These are phyloP conservation scores for Himalopsyche anomala DNA, from an alignment of 2,888 invertebrate genomes.

Conservation along the genomic window DNA sequence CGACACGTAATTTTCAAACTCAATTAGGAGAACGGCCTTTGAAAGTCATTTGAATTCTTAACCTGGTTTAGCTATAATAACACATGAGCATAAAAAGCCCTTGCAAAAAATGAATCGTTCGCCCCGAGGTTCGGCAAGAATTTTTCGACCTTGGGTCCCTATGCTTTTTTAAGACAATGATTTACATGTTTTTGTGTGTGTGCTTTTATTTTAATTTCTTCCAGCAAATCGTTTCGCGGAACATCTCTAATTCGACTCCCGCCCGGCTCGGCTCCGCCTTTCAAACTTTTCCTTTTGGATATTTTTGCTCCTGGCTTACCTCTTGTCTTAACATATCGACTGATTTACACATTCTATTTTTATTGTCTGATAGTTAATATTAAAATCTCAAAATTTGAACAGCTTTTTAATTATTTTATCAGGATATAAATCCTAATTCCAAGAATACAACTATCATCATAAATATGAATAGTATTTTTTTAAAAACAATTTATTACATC, in stretches of 20 bases:
- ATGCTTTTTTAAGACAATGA: slow-evolving; percentile 46
- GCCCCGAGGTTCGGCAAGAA: slow-evolving; percentile 41
- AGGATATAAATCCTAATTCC: neutral
- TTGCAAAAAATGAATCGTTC: slow-evolving; percentile 9
- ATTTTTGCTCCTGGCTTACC: neutral
- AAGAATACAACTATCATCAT: too few species aligned
- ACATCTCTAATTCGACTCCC: slow-evolving; percentile 42
- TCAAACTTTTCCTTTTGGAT: neutral
- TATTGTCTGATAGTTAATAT: neutral
- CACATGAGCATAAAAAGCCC: slow-evolving; percentile 13
- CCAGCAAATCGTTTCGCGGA: slow-evolving; percentile 55
- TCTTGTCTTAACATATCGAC: neutral
- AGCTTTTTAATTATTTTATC: neutral
- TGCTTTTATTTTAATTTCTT: slow-evolving; percentile 47
- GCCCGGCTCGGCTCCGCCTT: neutral
- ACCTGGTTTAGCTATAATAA: neutral
- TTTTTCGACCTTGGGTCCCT: slow-evolving; percentile 58
- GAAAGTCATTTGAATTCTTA: neutral
- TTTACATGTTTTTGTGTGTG: slow-evolving; percentile 30
- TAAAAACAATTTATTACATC: too few species aligned
- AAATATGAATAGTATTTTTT: too few species aligned
- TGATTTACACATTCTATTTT: neutral
- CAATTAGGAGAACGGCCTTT: neutral
- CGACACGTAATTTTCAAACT: neutral
- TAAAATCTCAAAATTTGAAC: neutral